Conservation (phyloP, 2,113 vertebrate genomes). For the Cynoglossus semilaevis region DNA sequence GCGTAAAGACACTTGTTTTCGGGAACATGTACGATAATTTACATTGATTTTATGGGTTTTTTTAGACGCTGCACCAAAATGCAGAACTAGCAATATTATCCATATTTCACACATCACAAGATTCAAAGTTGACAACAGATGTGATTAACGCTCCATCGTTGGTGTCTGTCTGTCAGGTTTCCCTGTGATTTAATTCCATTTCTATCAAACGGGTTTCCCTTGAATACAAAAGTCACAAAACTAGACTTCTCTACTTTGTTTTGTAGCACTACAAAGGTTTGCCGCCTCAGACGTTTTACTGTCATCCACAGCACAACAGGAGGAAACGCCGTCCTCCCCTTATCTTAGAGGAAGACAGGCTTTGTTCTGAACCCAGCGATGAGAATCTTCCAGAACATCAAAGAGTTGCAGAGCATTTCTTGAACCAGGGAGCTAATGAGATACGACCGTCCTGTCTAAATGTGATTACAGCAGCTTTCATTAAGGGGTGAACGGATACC, state of each 20-base stretch:
- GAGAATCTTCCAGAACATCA: constrained; percentile 74
- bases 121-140: too few relatives aligned
- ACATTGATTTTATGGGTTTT: too few relatives aligned
- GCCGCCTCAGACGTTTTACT: constrained; percentile 61
- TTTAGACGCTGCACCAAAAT: too few relatives aligned
- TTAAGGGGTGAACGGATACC: constrained; percentile 43
- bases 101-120: too few relatives aligned
- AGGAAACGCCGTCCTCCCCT: constrained; percentile 60
- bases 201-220: constrained; percentile 25
- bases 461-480: constrained; percentile 66
- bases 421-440: constrained; percentile 64
- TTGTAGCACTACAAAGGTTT: constrained; percentile 66
- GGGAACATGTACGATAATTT: too few relatives aligned
- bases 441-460: constrained; percentile 56
- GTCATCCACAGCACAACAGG: constrained; percentile 59
- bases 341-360: constrained; percentile 57
- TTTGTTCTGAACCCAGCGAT: constrained; percentile 73
- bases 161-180: too few relatives aligned
- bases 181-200: too few relatives aligned
- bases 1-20: too few relatives aligned
- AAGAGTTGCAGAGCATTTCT: constrained; percentile 57
- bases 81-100: too few relatives aligned
- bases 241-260: constrained; percentile 42
- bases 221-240: constrained; percentile 37
- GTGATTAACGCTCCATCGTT: too few relatives aligned